A percentile compares a stretch with the other conserved stretches of the same genome.
Evolutionary conservation across 2,113 vertebrate genomes (phyloP).

Genomic region (Silurus glanis): DNA sequence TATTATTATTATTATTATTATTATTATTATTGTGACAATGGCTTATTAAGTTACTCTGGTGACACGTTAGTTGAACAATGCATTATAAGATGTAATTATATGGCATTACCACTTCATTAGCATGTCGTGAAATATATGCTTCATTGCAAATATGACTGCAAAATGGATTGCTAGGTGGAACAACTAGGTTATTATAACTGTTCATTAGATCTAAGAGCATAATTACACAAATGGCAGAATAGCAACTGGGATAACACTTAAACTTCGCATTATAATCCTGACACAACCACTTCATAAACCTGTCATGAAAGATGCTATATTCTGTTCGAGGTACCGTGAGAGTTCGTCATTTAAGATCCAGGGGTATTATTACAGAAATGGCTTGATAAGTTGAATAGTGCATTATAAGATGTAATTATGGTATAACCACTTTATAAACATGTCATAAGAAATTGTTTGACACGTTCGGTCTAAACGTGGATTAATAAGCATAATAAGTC

Average conservation of each 20-base stretch:
- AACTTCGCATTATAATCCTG: not conserved
- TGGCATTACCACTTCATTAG: no score
- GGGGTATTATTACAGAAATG: not conserved
- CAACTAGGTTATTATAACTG: not conserved
- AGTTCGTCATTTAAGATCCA: not conserved
- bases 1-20: no score
- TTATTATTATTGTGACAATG: no score
- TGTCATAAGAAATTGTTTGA: not conserved
- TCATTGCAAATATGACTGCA: no score
- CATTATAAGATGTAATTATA: no score
- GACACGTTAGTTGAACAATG: no score
- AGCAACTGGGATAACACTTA: not conserved
- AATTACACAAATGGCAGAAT: not conserved
- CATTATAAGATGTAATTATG: no score
- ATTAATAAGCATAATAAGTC: not conserved
- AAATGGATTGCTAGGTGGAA: no score
- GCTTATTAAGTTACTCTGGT: no score
- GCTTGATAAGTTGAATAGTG: no score
- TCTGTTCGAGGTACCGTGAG: not conserved
- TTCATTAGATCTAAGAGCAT: not conserved
- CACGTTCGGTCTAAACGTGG: no score
- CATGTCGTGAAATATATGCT: no score
- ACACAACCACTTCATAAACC: not conserved
- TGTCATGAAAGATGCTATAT: not conserved
- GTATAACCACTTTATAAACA: not conserved